Percentiles rank a stretch among this genome's conserved stretches.
Conservation (phyloP, 2,888 invertebrate species). For the Protodeltote pygarga region DNA sequence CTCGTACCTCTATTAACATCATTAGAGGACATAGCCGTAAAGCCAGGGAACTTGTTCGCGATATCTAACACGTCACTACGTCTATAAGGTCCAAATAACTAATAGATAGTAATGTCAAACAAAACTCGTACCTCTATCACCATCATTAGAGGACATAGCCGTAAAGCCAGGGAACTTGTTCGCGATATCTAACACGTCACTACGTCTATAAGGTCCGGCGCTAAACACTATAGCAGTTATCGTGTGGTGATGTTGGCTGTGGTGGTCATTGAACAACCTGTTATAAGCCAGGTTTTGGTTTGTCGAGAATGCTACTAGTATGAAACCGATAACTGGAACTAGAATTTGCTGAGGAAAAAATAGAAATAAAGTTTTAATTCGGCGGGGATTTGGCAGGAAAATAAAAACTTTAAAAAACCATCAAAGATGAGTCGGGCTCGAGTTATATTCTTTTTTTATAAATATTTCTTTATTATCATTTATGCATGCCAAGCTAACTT, state of each 20-base stretch:
- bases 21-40: too few species aligned
- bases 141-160: constrained; percentile 4
- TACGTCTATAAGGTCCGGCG: background rate
- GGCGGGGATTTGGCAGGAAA: too few species aligned
- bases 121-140: constrained; percentile 26
- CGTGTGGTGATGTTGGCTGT: rapidly evolving
- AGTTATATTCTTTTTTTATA: too few species aligned
- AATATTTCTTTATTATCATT: too few species aligned
- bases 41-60: too few species aligned
- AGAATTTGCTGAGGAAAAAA: constrained; percentile 18
- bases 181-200: background rate
- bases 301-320: constrained; percentile 20
- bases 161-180: background rate
- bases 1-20: constrained; percentile 26
- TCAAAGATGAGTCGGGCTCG: too few species aligned
- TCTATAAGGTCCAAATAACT: background rate
- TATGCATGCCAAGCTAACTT: too few species aligned
- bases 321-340: constrained; percentile 19
- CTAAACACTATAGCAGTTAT: constrained; percentile 4
- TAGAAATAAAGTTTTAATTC: too few species aligned
- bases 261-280: background rate
- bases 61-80: too few species aligned
- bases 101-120: background rate
- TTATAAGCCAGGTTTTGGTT: constrained; percentile 8
- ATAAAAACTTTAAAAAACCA: too few species aligned